Conservation (phyloP, 1,140 invertebrate genomes). For the Eupeodes corollae region DNA sequence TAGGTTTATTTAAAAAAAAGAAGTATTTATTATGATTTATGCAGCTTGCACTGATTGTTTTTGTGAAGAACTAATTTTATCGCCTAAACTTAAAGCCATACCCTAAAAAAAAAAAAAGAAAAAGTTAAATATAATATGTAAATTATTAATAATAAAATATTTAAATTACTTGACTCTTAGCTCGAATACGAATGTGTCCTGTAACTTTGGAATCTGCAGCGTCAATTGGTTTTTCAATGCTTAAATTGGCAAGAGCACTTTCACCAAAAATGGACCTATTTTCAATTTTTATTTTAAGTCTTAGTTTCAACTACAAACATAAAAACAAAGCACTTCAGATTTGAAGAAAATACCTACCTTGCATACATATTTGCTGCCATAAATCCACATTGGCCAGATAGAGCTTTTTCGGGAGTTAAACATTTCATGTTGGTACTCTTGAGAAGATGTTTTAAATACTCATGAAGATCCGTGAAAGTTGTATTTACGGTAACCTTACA, state of each 20-base stretch:
- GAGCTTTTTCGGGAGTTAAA: slow-evolving; percentile 89
- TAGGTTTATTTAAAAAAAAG: background rate
- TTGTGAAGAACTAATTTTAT: slow-evolving; percentile 92
- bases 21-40: slow-evolving; percentile 21
- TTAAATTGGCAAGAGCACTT: slow-evolving; percentile 95
- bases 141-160: background rate
- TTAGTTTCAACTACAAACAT: background rate
- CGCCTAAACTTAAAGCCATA: slow-evolving; percentile 91
- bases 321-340: background rate
- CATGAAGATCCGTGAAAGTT: slow-evolving; percentile 80
- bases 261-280: slow-evolving; percentile 93
- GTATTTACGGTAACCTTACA: slow-evolving; percentile 84
- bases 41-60: slow-evolving; percentile 54
- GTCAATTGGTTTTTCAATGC: slow-evolving; percentile 89
- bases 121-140: slow-evolving; percentile 1
- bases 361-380: slow-evolving; percentile 99
- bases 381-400: slow-evolving; percentile 94
- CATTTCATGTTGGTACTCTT: slow-evolving; percentile 98
- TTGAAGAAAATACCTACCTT: slow-evolving; percentile 28
- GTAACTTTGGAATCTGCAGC: slow-evolving; percentile 79
- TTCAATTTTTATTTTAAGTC: background rate
- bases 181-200: slow-evolving; percentile 93
- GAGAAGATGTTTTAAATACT: slow-evolving; percentile 86
- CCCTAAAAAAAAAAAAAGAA: slow-evolving; percentile 53
- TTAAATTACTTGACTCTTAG: slow-evolving; percentile 81